Conservation (phyloP, 2,113 vertebrate genomes). For the Mixornis gularis region DNA sequence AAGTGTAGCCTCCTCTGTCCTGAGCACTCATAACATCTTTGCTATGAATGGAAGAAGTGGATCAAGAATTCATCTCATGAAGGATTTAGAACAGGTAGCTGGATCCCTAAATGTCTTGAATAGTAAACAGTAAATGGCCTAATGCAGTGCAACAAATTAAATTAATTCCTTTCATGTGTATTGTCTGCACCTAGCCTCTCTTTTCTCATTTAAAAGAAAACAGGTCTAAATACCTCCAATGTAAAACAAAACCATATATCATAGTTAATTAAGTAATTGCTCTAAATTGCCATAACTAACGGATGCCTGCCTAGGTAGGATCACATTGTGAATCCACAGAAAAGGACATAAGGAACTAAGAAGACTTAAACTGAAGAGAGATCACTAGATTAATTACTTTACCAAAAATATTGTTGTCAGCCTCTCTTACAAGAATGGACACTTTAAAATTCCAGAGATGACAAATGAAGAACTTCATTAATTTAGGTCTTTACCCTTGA, state of each 20-base stretch:
- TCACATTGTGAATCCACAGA: slow-evolving; percentile 61
- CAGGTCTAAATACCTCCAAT: background rate
- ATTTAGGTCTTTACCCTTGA: slow-evolving; percentile 70
- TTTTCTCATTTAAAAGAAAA: slow-evolving; percentile 20
- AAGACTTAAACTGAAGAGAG: slow-evolving; percentile 61
- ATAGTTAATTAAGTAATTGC: slow-evolving; percentile 67
- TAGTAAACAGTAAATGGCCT: background rate
- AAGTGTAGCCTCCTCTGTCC: background rate
- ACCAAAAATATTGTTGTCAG: slow-evolving; percentile 66
- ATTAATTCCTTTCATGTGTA: background rate
- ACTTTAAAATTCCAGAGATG: slow-evolving; percentile 54
- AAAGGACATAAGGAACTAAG: slow-evolving; percentile 56
- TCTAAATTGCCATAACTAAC: slow-evolving; percentile 64
- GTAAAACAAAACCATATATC: slow-evolving; percentile 47
- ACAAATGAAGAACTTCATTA: slow-evolving; percentile 68
- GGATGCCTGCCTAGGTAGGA: slow-evolving; percentile 53
- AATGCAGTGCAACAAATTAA: background rate
- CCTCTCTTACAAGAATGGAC: slow-evolving; percentile 58
- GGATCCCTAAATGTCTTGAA: background rate
- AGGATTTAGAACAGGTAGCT: background rate
- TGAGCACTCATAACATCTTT: background rate
- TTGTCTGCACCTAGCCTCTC: slow-evolving; percentile 8
- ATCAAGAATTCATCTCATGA: background rate
- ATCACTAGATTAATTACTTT: slow-evolving; percentile 69
- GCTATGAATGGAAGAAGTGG: background rate